Evolutionary conservation across 2,797 vertebrate species (phyloP).

Genomic region (Sternarchorhynchus goeldii): DNA sequence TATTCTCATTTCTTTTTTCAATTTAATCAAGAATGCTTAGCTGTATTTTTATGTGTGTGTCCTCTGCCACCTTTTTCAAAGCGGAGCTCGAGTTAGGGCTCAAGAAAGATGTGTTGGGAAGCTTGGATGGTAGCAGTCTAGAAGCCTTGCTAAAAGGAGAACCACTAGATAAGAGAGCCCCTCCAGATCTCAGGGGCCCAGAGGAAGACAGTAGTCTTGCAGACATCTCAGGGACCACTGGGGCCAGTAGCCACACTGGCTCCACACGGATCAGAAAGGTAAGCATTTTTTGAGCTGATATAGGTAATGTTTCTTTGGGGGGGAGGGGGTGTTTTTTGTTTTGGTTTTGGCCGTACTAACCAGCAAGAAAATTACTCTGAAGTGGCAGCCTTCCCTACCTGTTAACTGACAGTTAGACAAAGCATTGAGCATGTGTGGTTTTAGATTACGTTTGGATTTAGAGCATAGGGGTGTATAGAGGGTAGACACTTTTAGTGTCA

Average conservation of each 20-base stretch:
- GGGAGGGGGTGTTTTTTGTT: not conserved
- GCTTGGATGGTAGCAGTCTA: conserved; percentile 91
- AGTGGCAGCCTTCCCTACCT: not conserved
- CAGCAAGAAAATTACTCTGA: not conserved
- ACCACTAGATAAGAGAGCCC: conserved; percentile 82
- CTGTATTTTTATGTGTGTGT: not conserved
- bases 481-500: too few relatives aligned
- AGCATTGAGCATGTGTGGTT: too few relatives aligned
- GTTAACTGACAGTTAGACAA: too few relatives aligned
- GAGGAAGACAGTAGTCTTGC: conserved; percentile 81
- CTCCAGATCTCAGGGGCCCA: conserved; percentile 78
- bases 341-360: not conserved
- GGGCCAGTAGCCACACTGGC: conserved; percentile 72
- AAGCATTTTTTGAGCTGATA: conserved; percentile 20
- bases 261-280: conserved; percentile 87
- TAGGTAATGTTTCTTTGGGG: not conserved
- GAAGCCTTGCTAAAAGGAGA: conserved; percentile 91
- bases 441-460: too few relatives aligned
- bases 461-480: too few relatives aligned
- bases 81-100: conserved; percentile 79
- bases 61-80: conserved; percentile 25
- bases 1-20: conserved; percentile 56
- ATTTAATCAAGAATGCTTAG: conserved; percentile 1
- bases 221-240: conserved; percentile 80
- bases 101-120: conserved; percentile 87